phyloP scores from a whole-genome alignment of 2,797 vertebrate genomes.

The Lacerta bilineata region DNA sequence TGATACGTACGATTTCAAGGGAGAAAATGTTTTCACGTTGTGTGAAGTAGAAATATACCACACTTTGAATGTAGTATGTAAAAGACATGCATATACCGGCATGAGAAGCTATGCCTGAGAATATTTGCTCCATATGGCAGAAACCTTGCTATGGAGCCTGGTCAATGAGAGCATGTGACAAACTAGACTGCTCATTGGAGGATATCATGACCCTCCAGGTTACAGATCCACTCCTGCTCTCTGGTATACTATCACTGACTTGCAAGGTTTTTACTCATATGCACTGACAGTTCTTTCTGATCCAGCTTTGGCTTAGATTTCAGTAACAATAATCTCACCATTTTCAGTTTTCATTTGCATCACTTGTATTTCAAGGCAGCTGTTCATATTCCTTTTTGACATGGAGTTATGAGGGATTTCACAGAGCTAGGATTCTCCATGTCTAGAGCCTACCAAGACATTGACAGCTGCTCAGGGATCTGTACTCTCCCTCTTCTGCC shows the following conservation, averaged over 20 bases:
- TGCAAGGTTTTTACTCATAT: background rate
- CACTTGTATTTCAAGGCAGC: background rate
- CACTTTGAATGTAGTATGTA: background rate
- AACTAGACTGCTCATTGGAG: background rate
- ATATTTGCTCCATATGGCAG: background rate
- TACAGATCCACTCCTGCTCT: background rate
- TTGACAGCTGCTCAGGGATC: background rate
- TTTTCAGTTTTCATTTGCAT: conserved; percentile 9
- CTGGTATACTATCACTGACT: background rate
- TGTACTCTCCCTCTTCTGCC: background rate
- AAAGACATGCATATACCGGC: background rate
- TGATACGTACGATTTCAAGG: background rate
- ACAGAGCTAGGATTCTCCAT: background rate
- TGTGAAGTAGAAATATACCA: background rate
- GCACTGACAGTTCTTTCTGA: background rate
- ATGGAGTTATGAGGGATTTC: background rate
- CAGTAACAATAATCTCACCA: background rate
- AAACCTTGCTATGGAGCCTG: background rate
- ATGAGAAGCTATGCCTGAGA: background rate
- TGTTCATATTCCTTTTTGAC: background rate
- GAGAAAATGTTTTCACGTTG: background rate
- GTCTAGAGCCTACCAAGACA: background rate
- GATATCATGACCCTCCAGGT: too few relatives aligned
- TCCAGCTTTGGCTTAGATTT: conserved; percentile 17
- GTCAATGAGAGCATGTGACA: background rate